Evolutionary conservation across 2,797 vertebrate genomes (phyloP).

Genomic region (Macropus fuliginosus): DNA sequence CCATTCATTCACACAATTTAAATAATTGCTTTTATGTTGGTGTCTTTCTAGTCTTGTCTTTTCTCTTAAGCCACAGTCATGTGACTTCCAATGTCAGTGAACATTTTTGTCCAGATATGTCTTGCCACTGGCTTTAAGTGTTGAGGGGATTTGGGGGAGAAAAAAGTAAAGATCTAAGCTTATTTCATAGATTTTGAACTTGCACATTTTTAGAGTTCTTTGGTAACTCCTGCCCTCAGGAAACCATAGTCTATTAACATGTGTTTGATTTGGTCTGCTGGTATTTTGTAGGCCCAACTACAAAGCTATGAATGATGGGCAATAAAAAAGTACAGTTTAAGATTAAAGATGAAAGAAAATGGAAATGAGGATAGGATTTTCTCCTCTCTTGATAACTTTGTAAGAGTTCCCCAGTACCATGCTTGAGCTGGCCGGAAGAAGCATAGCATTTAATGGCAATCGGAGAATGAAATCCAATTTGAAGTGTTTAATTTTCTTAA

Average conservation of each 20-base stretch:
- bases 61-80: neutral
- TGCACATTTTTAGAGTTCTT: constrained; percentile 45
- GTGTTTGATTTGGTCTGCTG: constrained; percentile 57
- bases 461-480: constrained; percentile 54
- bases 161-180: neutral
- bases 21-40: neutral
- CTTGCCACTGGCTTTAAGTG: neutral
- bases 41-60: neutral
- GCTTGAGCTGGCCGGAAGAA: constrained; percentile 25
- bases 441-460: constrained; percentile 52
- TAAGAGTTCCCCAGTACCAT: neutral
- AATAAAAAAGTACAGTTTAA: neutral
- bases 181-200: constrained; percentile 15
- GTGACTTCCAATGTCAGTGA: neutral
- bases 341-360: neutral
- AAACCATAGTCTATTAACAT: constrained; percentile 61
- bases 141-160: neutral
- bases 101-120: neutral
- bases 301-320: neutral
- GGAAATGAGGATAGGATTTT: neutral
- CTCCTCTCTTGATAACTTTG: neutral
- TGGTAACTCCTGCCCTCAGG: constrained; percentile 66
- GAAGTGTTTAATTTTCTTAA: constrained; percentile 64
- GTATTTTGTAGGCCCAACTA: constrained; percentile 25
- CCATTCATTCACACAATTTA: neutral